Evolutionary conservation across 2,888 invertebrate species (phyloP), one percentile per base, ranked within the genome.

Genomic region (Achlya flavicornis): DNA sequence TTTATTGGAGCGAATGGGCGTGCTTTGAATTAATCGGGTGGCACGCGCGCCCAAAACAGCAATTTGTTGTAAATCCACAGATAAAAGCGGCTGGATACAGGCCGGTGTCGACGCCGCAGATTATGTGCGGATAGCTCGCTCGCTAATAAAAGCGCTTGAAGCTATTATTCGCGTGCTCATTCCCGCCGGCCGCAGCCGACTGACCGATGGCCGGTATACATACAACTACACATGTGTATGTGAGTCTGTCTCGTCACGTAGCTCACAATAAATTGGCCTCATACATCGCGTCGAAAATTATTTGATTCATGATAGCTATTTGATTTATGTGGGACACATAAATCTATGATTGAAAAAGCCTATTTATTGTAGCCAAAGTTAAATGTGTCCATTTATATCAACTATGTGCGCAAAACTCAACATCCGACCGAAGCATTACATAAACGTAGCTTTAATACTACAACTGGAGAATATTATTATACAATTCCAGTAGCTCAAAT

Each of bases 1-100:
- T 90, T 90, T 90, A 90, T 90, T 89, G 88, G 79, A 80, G 82
- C 83, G 85, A 78, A 79, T 79, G 84, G 77, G 85, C 90, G 91
- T 90, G 90, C 85, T 83, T 78, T 71, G 89, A 88, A 89, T 90
- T 87, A 89, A 90, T 89, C 81, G 80, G 74, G 81, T 64, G 74
- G 72, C 77, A 74, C 79, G 78, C 76, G 77, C 73, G 72, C 78
- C 76, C 76, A 73, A 83, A 81, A 80, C 85, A 78, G 66, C 85
- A 83, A 86, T 88, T 87, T 85, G 87, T 86, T 86, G 84, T 82
- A 82, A 84, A 87, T 87, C 84, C 83, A 71, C 75, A 81, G 84
- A 86, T 86, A 84, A 85, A 83, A 79, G 71, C 70, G 68, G 73
- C 68, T 65, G 61, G 65, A 63, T 62, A 61, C 59, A 61, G 62